Base-by-base conservation (phyloP, 2,888 invertebrate species). In the Ceriagrion tenellum region DNA sequence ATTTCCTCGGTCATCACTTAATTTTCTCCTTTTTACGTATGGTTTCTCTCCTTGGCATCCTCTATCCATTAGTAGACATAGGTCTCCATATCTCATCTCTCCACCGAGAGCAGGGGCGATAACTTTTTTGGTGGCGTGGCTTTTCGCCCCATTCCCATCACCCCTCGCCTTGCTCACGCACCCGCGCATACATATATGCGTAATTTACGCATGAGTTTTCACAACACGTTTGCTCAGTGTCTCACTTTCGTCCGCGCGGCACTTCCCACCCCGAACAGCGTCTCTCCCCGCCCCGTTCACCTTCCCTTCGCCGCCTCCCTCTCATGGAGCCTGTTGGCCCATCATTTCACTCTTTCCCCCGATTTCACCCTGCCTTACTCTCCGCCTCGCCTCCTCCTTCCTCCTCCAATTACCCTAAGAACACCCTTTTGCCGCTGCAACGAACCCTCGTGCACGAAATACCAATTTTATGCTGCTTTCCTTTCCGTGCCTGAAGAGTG, bases 121-220 rank as follows among this genome's bases (percentile, higher is more conserved):
- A 3, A 16, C 81, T 81, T 18, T 35, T n/a, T 35, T 30, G 35
- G 81, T 18, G 81, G 35, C 18, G 30, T 18, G 16, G 81, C 35
- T 18, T 35, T 35, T 16, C 16, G 18, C 4, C 35, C 10, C 16
- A 26, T n/a, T 69, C 59, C 35, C 90, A 12, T 35, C 90, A 8
- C 56, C 26, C 89, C 55, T 4, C 47, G 30, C 47, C 63, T 20
- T 69, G 81, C 30, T n/a, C 93, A 69, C 93, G 35, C 30, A 81
- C 30, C 35, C 69, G 69, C 69, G 0, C 26, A 69, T 47, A n/a
- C 26, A 69, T 93, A 69, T 47, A 93, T 69, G 93, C 35, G 26
- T 93, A 93, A 93, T 93, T 93, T 69, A 35, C 93, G 63, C 93
- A 93, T 93, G 93, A 93, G 69, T 93, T 93, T 93, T 74, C 93